These are phyloP conservation scores for Operophtera brumata DNA, from an alignment of 2,888 invertebrate species.

Conservation along the genomic window DNA sequence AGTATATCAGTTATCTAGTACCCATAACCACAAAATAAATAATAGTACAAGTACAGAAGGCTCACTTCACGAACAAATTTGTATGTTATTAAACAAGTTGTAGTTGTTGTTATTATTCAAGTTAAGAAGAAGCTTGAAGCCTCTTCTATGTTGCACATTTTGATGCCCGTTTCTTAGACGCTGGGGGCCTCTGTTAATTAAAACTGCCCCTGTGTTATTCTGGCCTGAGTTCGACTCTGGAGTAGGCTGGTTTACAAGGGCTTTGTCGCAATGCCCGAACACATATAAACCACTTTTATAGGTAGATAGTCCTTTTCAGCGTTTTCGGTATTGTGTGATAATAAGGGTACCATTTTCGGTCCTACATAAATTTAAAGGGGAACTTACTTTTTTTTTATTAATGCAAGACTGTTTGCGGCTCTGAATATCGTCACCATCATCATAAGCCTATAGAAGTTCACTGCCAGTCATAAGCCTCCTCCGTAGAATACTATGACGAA, in stretches of 20 bases:
- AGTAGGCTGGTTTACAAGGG: slow-evolving; percentile 9
- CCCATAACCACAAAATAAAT: too few relatives aligned
- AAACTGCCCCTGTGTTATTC: not conserved
- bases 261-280: slow-evolving; percentile 10
- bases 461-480: too few relatives aligned
- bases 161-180: not conserved
- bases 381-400: not conserved
- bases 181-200: too few relatives aligned
- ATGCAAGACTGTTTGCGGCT: not conserved
- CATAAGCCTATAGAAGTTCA: too few relatives aligned
- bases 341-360: not conserved
- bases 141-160: not conserved
- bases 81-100: too few relatives aligned
- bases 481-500: too few relatives aligned
- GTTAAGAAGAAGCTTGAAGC: not conserved
- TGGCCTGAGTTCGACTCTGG: slow-evolving; percentile 2
- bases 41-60: too few relatives aligned
- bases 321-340: not conserved
- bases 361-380: too few relatives aligned
- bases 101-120: too few relatives aligned
- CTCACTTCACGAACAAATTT: too few relatives aligned
- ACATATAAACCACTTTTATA: slow-evolving; percentile 13
- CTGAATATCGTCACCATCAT: too few relatives aligned
- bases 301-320: slow-evolving; percentile 2
- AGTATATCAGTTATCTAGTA: too few relatives aligned